These are phyloP conservation scores for Phymorhynchus buccinoides DNA, from an alignment of 1,140 invertebrate species.

Conservation along the genomic window DNA sequence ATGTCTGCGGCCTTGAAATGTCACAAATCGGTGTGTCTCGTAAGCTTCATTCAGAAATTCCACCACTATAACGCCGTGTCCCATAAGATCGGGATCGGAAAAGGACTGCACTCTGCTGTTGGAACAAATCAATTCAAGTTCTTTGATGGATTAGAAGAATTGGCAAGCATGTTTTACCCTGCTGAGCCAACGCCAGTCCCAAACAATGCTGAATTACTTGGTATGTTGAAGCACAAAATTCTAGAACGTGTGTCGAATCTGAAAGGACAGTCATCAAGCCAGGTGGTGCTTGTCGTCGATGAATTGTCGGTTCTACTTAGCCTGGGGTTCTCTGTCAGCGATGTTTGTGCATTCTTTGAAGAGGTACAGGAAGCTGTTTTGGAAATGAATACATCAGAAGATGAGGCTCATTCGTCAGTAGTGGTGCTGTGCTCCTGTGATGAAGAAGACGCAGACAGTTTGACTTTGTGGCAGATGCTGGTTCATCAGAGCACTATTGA, in stretches of 20 bases:
- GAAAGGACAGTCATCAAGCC: background rate
- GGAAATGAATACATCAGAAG: background rate
- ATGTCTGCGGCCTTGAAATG: constrained; percentile 48
- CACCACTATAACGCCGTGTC: constrained; percentile 59
- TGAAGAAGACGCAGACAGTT: constrained; percentile 48
- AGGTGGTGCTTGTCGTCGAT: constrained; percentile 50
- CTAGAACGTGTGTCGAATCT: constrained; percentile 1
- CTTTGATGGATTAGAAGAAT: constrained; percentile 56
- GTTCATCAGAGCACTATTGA: constrained; percentile 45
- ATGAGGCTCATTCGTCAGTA: constrained; percentile 30
- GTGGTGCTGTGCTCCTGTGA: constrained; percentile 43
- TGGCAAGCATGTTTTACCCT: constrained; percentile 38
- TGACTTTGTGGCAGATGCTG: constrained; percentile 44
- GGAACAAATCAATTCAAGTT: constrained; percentile 52
- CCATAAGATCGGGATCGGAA: constrained; percentile 56
- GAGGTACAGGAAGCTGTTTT: constrained; percentile 5
- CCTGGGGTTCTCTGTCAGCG: constrained; percentile 43
- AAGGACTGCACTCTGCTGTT: constrained; percentile 40
- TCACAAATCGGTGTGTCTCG: constrained; percentile 46
- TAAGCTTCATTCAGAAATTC: constrained; percentile 54
- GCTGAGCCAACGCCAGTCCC: background rate
- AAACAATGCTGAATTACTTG: constrained; percentile 24
- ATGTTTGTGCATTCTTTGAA: constrained; percentile 45
- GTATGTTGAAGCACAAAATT: constrained; percentile 12
- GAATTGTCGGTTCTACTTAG: constrained; percentile 53